Base-by-base conservation (phyloP, 2,888 invertebrate genomes). In the Caenorhabditis parvicauda region DNA sequence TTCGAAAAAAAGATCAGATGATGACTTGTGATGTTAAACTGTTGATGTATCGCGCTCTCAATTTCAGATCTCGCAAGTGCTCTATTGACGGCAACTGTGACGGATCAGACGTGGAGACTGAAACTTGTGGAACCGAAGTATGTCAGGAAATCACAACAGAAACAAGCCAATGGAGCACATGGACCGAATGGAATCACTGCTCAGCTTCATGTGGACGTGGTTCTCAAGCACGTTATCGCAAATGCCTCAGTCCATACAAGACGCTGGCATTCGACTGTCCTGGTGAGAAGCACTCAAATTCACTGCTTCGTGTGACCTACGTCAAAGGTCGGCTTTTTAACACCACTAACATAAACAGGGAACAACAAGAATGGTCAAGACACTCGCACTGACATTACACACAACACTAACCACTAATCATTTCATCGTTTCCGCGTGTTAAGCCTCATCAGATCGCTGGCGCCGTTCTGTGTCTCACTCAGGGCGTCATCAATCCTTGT, bases 221-320 rank as follows among this genome's bases (percentile, higher is more conserved):
- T 35, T 69, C 67, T 12, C 77, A 76, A 56, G 78, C 76, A 1
- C 59, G 79, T 41, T 77, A 76, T 53, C 67, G 80, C 28, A 74
- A 75, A 29, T 80, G 80, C 52, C 59, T 68, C 39, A 76, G 74
- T 24, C 63, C 76, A 3, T 70, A 76, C 47, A 55, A 67, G 48
- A 76, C 74, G 19, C 58, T 80, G 48, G 75, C 79, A 43, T 80
- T 74, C 55, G 66, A 73, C 39, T 79, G 79, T 61, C 64, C 72
- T 52, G 77, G 77, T 75, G 63, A 64, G 66, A 64, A 51, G 43
- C 50, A 55, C 56, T 50, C 49, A 54, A 59, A 54, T 43, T 54
- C 57, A 17, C 52, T 57, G 62, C 61, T 65, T 42, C 64, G 68
- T 43, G 60, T 64, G 54, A 68, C 68, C 3, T 54, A 49, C 25